These are phyloP conservation scores for Coenobita brevimanus DNA, from an alignment of 1,140 invertebrate species.

Conservation along the genomic window DNA sequence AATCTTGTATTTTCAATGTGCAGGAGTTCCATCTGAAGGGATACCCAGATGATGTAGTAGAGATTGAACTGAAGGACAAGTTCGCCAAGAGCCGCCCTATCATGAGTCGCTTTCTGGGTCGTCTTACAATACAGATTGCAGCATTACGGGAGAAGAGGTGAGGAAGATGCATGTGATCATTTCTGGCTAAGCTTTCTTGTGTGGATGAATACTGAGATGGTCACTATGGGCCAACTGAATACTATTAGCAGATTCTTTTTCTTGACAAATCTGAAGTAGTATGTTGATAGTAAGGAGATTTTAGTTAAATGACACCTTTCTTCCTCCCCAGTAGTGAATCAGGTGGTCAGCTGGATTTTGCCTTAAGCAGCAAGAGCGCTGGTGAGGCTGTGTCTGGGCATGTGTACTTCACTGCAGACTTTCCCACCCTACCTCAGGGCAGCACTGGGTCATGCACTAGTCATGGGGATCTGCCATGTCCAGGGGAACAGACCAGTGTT, in stretches of 20 bases:
- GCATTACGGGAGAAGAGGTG: conserved; percentile 73
- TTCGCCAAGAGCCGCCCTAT: conserved; percentile 76
- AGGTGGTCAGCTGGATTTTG: conserved; percentile 44
- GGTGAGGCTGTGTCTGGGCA: conserved; percentile 51
- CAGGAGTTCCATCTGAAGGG: conserved; percentile 74
- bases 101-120: conserved; percentile 75
- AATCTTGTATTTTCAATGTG: too few species aligned
- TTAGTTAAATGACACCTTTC: not conserved
- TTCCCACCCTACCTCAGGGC: conserved; percentile 23
- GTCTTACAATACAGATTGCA: conserved; percentile 73
- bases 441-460: conserved; percentile 31
- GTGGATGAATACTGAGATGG: too few species aligned
- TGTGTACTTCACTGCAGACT: conserved; percentile 57
- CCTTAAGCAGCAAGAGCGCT: conserved; percentile 44
- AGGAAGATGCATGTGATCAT: conserved; percentile 54
- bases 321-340: conserved; percentile 28
- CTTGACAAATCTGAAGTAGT: not conserved
- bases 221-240: too few species aligned
- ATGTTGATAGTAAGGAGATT: not conserved
- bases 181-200: too few species aligned
- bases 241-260: not conserved
- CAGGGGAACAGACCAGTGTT: conserved; percentile 47
- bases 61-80: conserved; percentile 77
- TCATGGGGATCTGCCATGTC: conserved; percentile 55
- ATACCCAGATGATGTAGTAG: conserved; percentile 74